Evolutionary conservation across 2,888 invertebrate species (phyloP), one percentile per base, ranked within the genome.

Genomic region (Marasmarcha lunaedactyla): DNA sequence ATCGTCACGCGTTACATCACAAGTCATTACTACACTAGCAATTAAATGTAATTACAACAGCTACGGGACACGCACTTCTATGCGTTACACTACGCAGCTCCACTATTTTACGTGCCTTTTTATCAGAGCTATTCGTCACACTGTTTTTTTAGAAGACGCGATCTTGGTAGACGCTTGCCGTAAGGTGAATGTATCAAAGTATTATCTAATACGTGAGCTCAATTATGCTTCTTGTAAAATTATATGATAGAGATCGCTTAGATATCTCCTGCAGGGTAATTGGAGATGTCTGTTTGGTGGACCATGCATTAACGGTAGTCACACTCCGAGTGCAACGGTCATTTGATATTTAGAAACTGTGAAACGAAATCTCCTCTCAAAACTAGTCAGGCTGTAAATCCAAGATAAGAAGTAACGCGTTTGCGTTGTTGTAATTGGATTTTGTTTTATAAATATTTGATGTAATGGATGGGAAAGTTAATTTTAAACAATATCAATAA

Each of bases 291-390:
- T 68, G 63, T 65, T 63, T 67, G 64, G 59, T 71, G 68, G 54
- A 71, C 61, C 76, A 67, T 71, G 64, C 55, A 59, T 55, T 72
- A 76, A 74, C 79, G 73, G 76, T 63, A 71, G 70, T 71, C 64
- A 64, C 68, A 71, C 65, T 65, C 58, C 59, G 61, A 63, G 60
- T 71, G 68, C 70, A 71, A 50, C 61, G 52, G 77, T 59, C 57
- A 81, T 63, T 59, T 57, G 71, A 78, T 74, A 73, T 55, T 54
- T 50, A 60, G 63, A 69, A 72, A 73, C 54, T 41, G 43, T 20
- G 48, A 48, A 47, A 50, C 42, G 38, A 37, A 46, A 51, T 51
- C 49, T 37, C 14, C 36, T 34, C 13, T 6, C 7, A 13, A 14
- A 13, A 5, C 34, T 13, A 30, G 30, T 30, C 3, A 20, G 3